phyloP scores from a whole-genome alignment of 2,888 invertebrate genomes.

The Globia sparganii region DNA sequence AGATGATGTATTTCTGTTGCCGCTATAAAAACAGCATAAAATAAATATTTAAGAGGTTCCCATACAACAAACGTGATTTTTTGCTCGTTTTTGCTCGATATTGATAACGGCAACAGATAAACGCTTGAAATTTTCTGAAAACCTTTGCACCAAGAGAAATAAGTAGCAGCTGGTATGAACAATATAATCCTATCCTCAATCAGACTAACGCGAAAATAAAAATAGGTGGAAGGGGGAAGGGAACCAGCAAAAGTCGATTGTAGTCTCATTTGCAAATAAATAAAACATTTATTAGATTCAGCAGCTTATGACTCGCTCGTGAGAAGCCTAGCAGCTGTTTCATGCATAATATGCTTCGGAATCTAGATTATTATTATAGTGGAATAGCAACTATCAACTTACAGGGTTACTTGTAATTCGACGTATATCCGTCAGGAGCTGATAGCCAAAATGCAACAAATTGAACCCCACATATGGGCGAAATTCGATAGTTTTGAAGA shows the following conservation, averaged over 20 bases:
- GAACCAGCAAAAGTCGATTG: constrained; percentile 24
- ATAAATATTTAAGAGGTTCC: no score
- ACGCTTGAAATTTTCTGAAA: no score
- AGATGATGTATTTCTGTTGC: no score
- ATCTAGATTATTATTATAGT: background rate
- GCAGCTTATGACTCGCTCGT: constrained; percentile 16
- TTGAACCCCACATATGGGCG: no score
- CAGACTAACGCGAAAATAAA: constrained; percentile 20
- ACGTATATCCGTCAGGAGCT: no score
- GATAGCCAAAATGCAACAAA: no score
- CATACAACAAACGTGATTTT: no score
- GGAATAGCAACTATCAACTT: background rate
- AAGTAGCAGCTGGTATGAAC: constrained; percentile 8
- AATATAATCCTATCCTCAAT: constrained; percentile 4
- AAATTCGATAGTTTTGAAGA: no score
- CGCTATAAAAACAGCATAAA: no score
- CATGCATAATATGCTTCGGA: background rate
- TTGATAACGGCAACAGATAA: no score
- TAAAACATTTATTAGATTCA: constrained; percentile 43
- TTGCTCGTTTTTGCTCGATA: no score
- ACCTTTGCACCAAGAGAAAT: background rate
- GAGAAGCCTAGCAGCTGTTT: constrained; percentile 43
- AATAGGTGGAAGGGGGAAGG: background rate
- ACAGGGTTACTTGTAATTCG: no score
- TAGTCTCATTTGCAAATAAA: constrained; percentile 50